phyloP scores from a whole-genome alignment of 2,888 invertebrate genomes.

The Melipona beecheii region DNA sequence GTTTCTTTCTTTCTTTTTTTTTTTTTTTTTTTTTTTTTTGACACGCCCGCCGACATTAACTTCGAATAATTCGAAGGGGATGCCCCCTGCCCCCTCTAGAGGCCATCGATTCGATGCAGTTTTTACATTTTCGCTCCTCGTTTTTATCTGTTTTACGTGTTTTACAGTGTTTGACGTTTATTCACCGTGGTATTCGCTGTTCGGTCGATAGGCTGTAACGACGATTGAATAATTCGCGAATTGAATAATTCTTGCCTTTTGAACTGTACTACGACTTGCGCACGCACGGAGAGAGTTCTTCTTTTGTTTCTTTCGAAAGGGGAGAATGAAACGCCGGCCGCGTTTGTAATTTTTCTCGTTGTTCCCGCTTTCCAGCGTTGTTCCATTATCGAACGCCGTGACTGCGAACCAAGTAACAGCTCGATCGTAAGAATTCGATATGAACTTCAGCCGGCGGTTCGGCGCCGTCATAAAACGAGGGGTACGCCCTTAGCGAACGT shows the following conservation, averaged over 20 bases:
- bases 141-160: too few relatives aligned
- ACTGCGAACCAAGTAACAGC: background rate
- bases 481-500: background rate
- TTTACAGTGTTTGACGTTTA: too few relatives aligned
- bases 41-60: background rate
- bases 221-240: too few relatives aligned
- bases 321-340: too few relatives aligned
- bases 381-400: background rate
- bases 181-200: too few relatives aligned
- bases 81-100: too few relatives aligned
- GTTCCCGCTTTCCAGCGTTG: background rate
- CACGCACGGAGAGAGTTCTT: background rate
- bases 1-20: too few relatives aligned
- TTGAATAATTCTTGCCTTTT: too few relatives aligned
- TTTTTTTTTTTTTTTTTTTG: too few relatives aligned
- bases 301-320: background rate
- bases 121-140: too few relatives aligned
- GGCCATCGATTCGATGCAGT: background rate
- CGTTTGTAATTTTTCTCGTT: background rate
- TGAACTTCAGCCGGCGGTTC: background rate
- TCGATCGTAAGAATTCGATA: background rate
- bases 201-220: too few relatives aligned
- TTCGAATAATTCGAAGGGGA: background rate
- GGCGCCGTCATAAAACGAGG: background rate
- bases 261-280: too few relatives aligned